Evolutionary conservation across 2,797 vertebrate species (phyloP), one percentile per base, ranked within the genome.

Genomic region (Chelon auratus): DNA sequence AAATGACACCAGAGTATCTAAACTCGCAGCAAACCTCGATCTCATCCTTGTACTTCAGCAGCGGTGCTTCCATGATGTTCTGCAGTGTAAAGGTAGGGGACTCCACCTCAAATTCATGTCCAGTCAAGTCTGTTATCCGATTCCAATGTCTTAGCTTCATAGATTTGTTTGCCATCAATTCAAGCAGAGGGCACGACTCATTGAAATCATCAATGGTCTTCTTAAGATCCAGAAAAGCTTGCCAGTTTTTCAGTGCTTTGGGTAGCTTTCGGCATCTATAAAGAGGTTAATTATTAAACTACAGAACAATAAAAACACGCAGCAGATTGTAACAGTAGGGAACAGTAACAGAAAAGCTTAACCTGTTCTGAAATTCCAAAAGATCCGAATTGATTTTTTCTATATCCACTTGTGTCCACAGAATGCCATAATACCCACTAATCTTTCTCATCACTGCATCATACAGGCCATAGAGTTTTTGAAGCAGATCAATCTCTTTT

Each of bases 101-200:
- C 78, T 95, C 93, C 51, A 97, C 93, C 13, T 96, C 94, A 79
- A 97, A 94, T 33, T 12, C 80, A 54, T 95, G 95, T 9, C 93
- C 93, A 1, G 96, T 97, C 59, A 97, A 86, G 36, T 92, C 84
- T 0, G 74, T 67, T 48, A 98, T 96, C 50, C 68, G 88, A 45
- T 93, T 93, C 97, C 97, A 98, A 87, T 98, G 97, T 9, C 96
- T 93, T 5, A 82, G 86, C 92, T 94, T 95, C 96, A 98, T 95
- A 69, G 96, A 95, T 78, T 94, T 95, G 80, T 89, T 95, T 61
- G 95, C 91, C 96, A 98, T 96, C 61, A 88, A 79, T 67, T 97
- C 96, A 72, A 98, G 93, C 70, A 98, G 84, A 0, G 95, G 95
- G 70, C 97, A 98, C 12, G 95, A 96, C 83, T 98, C 96, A 18